Percentiles rank a stretch among this genome's conserved stretches.
These are phyloP conservation scores for Hylia prasina DNA, from an alignment of 2,113 vertebrate species.

Conservation along the genomic window DNA sequence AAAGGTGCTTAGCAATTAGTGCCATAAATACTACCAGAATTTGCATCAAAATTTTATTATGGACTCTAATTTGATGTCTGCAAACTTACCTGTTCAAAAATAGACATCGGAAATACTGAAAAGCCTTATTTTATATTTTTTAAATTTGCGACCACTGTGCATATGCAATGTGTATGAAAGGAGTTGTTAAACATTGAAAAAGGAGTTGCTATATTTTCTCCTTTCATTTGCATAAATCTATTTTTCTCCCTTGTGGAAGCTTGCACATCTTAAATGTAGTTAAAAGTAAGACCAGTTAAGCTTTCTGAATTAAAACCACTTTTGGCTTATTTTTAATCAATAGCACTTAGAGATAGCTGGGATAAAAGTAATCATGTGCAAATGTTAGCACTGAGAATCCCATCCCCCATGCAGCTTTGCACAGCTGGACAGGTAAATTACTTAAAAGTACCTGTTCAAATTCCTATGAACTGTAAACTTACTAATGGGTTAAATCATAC, in stretches of 20 bases:
- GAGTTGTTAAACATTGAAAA: background rate
- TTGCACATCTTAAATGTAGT: background rate
- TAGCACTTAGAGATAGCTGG: background rate
- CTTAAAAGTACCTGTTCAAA: background rate
- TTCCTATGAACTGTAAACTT: background rate
- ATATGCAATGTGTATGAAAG: background rate
- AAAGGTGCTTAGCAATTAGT: background rate
- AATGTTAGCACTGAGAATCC: background rate
- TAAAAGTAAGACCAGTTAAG: background rate
- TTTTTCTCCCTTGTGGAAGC: background rate
- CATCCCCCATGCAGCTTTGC: background rate
- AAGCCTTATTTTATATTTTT: background rate
- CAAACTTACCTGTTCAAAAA: background rate
- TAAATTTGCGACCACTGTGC: background rate
- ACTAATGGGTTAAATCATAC: background rate
- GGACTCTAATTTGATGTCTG: background rate
- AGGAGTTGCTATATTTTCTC: background rate
- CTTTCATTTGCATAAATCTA: background rate
- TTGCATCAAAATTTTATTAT: background rate
- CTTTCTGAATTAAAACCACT: background rate
- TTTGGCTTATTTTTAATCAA: background rate
- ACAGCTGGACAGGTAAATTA: background rate
- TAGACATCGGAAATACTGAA: background rate
- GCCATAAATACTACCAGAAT: background rate
- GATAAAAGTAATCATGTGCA: background rate